Evolutionary conservation across 2,113 vertebrate genomes (phyloP), one percentile per base, ranked within the genome.

Genomic region (Setophaga kirtlandii): DNA sequence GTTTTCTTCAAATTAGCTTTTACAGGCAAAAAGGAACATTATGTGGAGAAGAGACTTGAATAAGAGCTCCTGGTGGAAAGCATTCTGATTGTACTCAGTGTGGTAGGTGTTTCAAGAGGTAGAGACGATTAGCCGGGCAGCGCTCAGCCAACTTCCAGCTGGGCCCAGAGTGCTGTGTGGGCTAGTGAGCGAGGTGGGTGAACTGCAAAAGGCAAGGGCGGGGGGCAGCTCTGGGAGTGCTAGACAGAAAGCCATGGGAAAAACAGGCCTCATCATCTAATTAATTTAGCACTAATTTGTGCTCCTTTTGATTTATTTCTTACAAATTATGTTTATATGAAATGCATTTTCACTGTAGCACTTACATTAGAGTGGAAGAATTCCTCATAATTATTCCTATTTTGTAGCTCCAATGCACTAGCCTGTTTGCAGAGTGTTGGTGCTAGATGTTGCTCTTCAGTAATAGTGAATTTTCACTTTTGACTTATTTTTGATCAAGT

Each of bases 71-170:
- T 56, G 30, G 49, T 81, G 67, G 78, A 80, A 84, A 37, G 46
- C 18, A 47, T 74, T 90, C 50, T 81, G 74, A 18, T 56, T 25
- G 22, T 33, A 5, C 10, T 60, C 46, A 9, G 56, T 22, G 10
- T 64, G 53, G 58, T 56, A 46, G 44, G 31, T 69, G 21, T 89
- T 89, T 47, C 6, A 44, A 11, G 77, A 64, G 14, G 67, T 37
- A 42, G 52, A 79, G 62, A 39, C 15, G 41, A 41, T 59, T 46
- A 68, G 52, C 17, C 4, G 12, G 65, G 60, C 60, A 55, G 42
- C 0, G 7, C 10, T 1, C 28, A 17, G n/a, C 47, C 64, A 58
- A 17, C 25, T 85, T 62, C 52, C 0, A 0, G 7, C 55, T 44
- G 42, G 10, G 15, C 41, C 58, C 58, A 19, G 53, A 1, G 6